phyloP scores from a whole-genome alignment of 2,113 vertebrate species.

The Pangasianodon gigas region DNA sequence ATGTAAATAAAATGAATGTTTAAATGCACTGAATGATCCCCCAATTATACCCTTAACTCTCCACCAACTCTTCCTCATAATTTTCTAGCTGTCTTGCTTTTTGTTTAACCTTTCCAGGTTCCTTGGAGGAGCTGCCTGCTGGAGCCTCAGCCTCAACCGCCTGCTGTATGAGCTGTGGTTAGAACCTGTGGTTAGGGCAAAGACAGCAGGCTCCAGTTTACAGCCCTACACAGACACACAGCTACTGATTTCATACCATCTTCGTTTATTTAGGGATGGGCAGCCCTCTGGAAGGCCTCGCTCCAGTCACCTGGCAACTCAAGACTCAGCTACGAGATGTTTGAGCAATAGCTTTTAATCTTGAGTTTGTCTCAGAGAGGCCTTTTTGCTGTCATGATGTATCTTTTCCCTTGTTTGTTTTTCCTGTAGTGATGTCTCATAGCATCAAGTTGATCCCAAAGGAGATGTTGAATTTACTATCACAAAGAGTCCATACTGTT shows the following conservation, averaged over 20 bases:
- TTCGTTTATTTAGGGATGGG: slow-evolving; percentile 51
- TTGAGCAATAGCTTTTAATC: slow-evolving; percentile 36
- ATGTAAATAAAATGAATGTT: background rate
- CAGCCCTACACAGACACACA: slow-evolving; percentile 47
- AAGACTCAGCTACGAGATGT: slow-evolving; percentile 35
- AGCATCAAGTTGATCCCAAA: background rate
- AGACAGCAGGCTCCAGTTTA: slow-evolving; percentile 49
- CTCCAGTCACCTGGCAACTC: slow-evolving; percentile 45
- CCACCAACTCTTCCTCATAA: slow-evolving; percentile 8
- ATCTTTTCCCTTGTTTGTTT: slow-evolving; percentile 9
- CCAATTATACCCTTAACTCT: background rate
- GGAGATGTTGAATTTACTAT: background rate
- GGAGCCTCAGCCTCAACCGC: slow-evolving; percentile 16
- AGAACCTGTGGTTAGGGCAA: slow-evolving; percentile 48
- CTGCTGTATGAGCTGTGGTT: slow-evolving; percentile 46
- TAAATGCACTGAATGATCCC: background rate
- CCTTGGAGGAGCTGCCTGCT: slow-evolving; percentile 34
- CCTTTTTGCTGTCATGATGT: slow-evolving; percentile 31
- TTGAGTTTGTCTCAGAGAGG: slow-evolving; percentile 15
- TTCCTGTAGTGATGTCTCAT: background rate
- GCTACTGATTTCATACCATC: slow-evolving; percentile 51
- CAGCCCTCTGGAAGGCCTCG: slow-evolving; percentile 44
- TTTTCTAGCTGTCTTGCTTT: slow-evolving; percentile 19
- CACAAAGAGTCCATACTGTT: background rate
- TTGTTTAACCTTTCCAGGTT: slow-evolving; percentile 43